Evolutionary conservation across 2,797 vertebrate genomes (phyloP).

Genomic region (Eulemur rubriventer): DNA sequence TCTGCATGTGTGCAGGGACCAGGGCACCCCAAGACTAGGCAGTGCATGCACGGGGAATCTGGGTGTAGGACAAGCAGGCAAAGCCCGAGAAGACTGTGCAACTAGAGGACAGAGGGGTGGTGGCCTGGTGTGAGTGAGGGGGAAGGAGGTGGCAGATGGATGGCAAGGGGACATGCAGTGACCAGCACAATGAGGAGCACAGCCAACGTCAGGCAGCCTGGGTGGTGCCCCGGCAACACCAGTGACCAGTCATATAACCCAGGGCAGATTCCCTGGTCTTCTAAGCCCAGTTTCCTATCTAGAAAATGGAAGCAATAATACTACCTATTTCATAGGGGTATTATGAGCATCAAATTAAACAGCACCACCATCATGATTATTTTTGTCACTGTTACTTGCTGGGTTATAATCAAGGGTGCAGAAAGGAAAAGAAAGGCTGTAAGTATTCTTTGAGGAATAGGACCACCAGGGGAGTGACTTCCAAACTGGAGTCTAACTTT

Average conservation of each 20-base stretch:
- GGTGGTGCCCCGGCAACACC: no score
- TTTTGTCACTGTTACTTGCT: not conserved
- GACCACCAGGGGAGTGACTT: not conserved
- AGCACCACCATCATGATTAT: not conserved
- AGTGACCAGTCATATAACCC: not conserved
- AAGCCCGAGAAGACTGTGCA: rapidly evolving
- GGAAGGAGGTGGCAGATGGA: not conserved
- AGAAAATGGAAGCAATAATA: not conserved
- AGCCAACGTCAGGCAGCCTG: rapidly evolving
- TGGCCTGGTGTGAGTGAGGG: not conserved
- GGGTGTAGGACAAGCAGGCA: not conserved
- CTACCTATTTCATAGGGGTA: not conserved
- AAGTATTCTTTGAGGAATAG: not conserved
- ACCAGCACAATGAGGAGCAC: not conserved
- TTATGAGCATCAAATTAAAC: not conserved
- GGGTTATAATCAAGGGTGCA: not conserved
- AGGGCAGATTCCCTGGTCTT: not conserved
- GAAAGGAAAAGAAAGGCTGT: not conserved
- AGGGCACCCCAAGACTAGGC: not conserved
- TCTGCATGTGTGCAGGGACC: not conserved
- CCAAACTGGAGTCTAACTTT: not conserved
- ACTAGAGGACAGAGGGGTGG: not conserved
- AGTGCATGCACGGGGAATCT: not conserved
- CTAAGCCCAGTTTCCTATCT: not conserved
- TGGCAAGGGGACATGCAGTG: not conserved